These are phyloP conservation scores for Oligia fasciuncula DNA, from an alignment of 2,888 invertebrate species.

Conservation along the genomic window DNA sequence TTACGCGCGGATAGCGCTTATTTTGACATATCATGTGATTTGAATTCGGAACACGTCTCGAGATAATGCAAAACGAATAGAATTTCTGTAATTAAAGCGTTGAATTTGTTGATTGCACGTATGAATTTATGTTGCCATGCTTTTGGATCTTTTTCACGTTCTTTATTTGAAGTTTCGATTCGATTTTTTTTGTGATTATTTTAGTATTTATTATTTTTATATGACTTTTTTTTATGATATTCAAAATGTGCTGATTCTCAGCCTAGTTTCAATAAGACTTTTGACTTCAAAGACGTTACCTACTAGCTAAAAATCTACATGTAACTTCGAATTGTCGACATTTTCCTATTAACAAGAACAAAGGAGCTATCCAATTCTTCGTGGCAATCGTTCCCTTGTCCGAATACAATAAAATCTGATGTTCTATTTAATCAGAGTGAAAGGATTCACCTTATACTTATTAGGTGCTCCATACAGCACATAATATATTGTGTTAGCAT, in stretches of 20 bases:
- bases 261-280: not conserved
- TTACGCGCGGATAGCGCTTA: no score
- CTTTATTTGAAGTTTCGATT: not conserved
- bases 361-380: slow-evolving; percentile 17
- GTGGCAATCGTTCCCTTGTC: slow-evolving; percentile 37
- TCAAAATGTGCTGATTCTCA: not conserved
- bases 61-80: slow-evolving; percentile 41
- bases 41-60: slow-evolving; percentile 49
- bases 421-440: slow-evolving; percentile 66
- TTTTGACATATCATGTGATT: slow-evolving; percentile 51
- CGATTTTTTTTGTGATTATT: not conserved
- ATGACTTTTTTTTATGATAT: not conserved
- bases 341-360: slow-evolving; percentile 36
- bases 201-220: not conserved
- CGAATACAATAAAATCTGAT: slow-evolving; percentile 60
- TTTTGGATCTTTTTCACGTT: not conserved
- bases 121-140: slow-evolving; percentile 19
- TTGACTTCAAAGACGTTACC: no score
- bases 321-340: not conserved
- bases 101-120: slow-evolving; percentile 38
- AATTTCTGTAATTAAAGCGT: slow-evolving; percentile 37
- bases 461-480: slow-evolving; percentile 30
- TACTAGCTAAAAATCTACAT: no score
- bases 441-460: slow-evolving; percentile 59
- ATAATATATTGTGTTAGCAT: slow-evolving; percentile 44